Evolutionary conservation across 2,888 invertebrate species (phyloP), one percentile per base, ranked within the genome.

Genomic region (Labia minor): DNA sequence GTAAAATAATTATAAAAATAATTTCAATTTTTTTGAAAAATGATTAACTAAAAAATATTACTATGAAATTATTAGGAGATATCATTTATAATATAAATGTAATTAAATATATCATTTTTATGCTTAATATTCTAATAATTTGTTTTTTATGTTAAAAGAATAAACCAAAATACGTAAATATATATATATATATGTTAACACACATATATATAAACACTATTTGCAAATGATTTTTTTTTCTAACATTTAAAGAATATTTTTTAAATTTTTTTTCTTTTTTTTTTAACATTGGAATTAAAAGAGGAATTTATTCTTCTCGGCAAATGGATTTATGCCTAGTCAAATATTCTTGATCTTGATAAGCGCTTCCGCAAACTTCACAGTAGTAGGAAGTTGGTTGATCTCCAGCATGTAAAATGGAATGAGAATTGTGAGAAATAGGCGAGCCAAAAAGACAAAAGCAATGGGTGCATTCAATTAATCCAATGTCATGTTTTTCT

Each of bases 271-370:
- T 33, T 33, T 33, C 11, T 33, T 6, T 33, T 6, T 33, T 33
- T 33, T 33, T 6, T 33, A 33, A 11, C 6, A 33, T 8, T 49
- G 49, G 49, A 49, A 49, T 49, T 49, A 8, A 33, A 8, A 33
- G 11, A 33, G 33, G 14, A 49, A 49, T 49, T 49, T 49, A 49
- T 49, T 49, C 49, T 16, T 49, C 49, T 49, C 49, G 49, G 49
- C 49, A 49, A 49, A 49, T 49, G 3, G 49, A 49, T 49, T 49
- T 49, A 14, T 49, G 49, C 49, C 49, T 49, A 49, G 49, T 49
- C 49, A 49, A 49, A 49, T 8, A 49, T 49, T 49, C 49, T 49
- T 49, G 49, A 49, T 49, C 49, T 49, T 49, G 49, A 14, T 49
- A 49, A n/a, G 49, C 49, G 49, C 49, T 49, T 4, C 49, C 49